Evolutionary conservation across 2,888 invertebrate species (phyloP).

Genomic region (Baronia brevicornis): DNA sequence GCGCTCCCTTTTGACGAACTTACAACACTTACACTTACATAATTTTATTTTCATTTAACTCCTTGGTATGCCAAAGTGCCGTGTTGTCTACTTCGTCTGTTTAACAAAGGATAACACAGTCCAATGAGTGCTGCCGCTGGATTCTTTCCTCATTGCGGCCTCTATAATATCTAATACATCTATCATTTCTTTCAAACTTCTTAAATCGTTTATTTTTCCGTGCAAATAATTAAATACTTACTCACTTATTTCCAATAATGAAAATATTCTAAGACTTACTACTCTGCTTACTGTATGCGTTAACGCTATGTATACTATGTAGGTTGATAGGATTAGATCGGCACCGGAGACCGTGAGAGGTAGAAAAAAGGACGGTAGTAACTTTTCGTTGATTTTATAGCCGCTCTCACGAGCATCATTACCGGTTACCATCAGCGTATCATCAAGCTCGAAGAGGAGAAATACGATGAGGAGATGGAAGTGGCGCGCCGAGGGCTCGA

Average conservation of each 20-base stretch:
- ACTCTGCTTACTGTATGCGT: slow-evolving; percentile 47
- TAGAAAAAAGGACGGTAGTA: slow-evolving; percentile 37
- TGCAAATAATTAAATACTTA: slow-evolving; percentile 51
- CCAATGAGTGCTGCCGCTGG: slow-evolving; percentile 39
- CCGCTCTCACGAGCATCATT: slow-evolving; percentile 80
- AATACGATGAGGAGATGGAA: slow-evolving; percentile 98
- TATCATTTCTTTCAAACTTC: slow-evolving; percentile 54
- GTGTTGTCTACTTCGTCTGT: slow-evolving; percentile 61
- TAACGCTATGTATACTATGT: too few relatives aligned
- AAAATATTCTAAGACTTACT: slow-evolving; percentile 51
- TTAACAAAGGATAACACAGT: slow-evolving; percentile 48
- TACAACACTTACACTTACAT: slow-evolving; percentile 63
- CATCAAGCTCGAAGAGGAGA: slow-evolving; percentile 88
- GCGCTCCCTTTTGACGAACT: slow-evolving; percentile 58
- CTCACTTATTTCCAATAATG: slow-evolving; percentile 37
- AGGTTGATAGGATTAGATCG: slow-evolving; percentile 23
- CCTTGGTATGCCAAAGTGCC: slow-evolving; percentile 57
- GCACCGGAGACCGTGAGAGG: slow-evolving; percentile 22
- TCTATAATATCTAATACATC: slow-evolving; percentile 55
- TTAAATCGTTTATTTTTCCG: slow-evolving; percentile 47
- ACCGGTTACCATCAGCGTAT: slow-evolving; percentile 90
- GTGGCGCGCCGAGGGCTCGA: slow-evolving; percentile 96
- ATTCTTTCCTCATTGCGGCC: slow-evolving; percentile 27
- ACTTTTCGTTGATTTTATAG: slow-evolving; percentile 72
- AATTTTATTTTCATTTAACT: slow-evolving; percentile 54